Conservation (phyloP, 2,113 vertebrate genomes). For the Prinia subflava region DNA sequence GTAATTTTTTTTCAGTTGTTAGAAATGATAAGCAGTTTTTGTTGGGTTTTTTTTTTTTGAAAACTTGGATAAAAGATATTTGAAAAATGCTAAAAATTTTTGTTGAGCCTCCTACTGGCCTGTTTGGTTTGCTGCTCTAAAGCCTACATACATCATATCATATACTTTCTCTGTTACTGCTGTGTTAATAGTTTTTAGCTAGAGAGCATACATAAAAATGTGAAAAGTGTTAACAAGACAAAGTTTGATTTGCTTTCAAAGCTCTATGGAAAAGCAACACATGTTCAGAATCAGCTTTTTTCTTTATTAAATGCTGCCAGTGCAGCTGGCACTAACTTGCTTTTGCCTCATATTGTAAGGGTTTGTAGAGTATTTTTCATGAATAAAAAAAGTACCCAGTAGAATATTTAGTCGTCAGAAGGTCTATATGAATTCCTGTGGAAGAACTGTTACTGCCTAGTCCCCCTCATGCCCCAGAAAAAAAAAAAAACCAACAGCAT, state of each 20-base stretch:
- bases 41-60: not conserved
- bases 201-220: not conserved
- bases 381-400: not conserved
- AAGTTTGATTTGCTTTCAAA: not conserved
- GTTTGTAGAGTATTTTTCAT: not conserved
- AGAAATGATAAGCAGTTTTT: not conserved
- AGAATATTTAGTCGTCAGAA: not conserved
- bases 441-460: not conserved
- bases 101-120: not conserved
- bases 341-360: not conserved
- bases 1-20: not conserved
- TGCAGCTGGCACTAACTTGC: not conserved
- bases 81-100: not conserved
- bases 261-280: not conserved
- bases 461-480: not conserved
- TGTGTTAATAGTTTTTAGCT: not conserved
- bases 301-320: not conserved
- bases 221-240: not conserved
- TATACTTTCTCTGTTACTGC: not conserved
- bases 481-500: not conserved
- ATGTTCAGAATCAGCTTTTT: not conserved
- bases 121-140: not conserved
- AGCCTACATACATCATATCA: accelerated
- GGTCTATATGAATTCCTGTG: not conserved
- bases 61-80: not conserved